Conservation (phyloP, 2,113 vertebrate species). For the Hydrolagus affinis region DNA sequence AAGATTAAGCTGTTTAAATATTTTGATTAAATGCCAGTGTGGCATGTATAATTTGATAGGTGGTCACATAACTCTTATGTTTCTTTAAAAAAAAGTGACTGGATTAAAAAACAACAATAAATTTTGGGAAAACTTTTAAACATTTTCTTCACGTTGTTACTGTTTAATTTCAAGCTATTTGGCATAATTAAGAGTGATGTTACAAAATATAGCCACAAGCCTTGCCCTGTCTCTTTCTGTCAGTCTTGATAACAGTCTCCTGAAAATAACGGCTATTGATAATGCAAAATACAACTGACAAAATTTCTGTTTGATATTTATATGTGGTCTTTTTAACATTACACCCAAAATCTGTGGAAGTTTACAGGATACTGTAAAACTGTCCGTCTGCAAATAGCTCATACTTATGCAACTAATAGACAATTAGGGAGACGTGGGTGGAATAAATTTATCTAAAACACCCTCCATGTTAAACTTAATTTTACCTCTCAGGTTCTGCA, state of each 20-base stretch:
- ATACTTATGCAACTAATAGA: not conserved
- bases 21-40: no score
- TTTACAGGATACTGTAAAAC: not conserved
- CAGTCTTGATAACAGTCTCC: not conserved
- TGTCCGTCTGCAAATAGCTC: not conserved
- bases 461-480: not conserved
- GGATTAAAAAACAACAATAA: not conserved
- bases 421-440: not conserved
- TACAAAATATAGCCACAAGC: not conserved
- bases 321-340: not conserved
- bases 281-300: not conserved
- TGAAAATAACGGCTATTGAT: not conserved
- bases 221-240: not conserved
- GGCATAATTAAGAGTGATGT: not conserved
- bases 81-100: no score
- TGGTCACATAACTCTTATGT: no score
- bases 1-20: no score
- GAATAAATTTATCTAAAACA: not conserved
- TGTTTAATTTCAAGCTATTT: no score
- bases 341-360: not conserved
- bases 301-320: not conserved
- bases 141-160: not conserved
- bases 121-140: not conserved
- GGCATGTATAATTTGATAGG: no score
- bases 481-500: not conserved